A percentile compares a stretch with the other conserved stretches of the same genome.
Conservation (phyloP, 2,888 invertebrate genomes). For the Graphium colonna region DNA sequence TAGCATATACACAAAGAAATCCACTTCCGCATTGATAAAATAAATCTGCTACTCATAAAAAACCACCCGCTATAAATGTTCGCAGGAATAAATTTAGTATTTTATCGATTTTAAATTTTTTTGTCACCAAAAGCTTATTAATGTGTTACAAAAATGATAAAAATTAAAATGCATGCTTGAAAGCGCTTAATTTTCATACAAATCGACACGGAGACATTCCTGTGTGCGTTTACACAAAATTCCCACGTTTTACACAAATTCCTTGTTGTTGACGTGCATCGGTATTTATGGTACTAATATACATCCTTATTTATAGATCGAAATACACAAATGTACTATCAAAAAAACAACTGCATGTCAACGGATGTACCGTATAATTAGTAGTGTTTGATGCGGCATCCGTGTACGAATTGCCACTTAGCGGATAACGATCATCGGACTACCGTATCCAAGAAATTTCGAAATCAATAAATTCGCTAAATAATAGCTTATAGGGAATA, state of each 20-base stretch:
- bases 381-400: slow-evolving; percentile 27
- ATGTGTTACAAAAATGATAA: too few species aligned
- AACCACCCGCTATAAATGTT: too few species aligned
- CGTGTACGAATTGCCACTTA: slow-evolving; percentile 35
- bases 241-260: slow-evolving; percentile 8
- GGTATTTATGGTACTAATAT: slow-evolving; percentile 3
- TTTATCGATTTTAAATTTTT: too few species aligned
- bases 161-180: too few species aligned
- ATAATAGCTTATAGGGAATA: slow-evolving; percentile 76
- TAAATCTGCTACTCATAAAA: too few species aligned
- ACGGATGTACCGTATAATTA: slow-evolving; percentile 23
- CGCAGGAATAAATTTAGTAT: too few species aligned
- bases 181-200: too few species aligned
- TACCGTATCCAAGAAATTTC: slow-evolving; percentile 21
- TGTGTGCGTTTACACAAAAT: too few species aligned
- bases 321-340: slow-evolving; percentile 12
- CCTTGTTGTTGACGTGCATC: slow-evolving; percentile 2
- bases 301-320: slow-evolving; percentile 3
- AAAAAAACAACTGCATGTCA: slow-evolving; percentile 11
- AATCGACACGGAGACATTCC: too few species aligned
- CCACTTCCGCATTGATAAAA: too few species aligned
- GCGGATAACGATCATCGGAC: slow-evolving; percentile 23
- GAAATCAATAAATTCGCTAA: slow-evolving; percentile 68
- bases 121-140: too few species aligned
- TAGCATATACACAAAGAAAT: too few species aligned